Conservation (phyloP, 1,140 invertebrate genomes). For the Pantala flavescens region DNA sequence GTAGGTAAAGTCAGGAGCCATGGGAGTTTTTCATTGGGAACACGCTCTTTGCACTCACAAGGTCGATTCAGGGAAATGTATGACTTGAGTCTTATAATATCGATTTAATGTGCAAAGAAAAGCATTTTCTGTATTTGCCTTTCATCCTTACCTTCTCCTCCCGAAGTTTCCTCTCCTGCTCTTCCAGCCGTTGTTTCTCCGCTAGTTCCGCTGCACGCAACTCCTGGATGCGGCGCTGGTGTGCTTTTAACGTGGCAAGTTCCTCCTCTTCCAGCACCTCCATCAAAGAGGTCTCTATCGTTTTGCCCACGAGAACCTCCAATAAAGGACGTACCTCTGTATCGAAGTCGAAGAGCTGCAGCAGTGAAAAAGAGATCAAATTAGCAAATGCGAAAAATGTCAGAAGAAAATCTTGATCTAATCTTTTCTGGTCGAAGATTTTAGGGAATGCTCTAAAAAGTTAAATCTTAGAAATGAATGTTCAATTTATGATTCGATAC, state of each 20-base stretch:
- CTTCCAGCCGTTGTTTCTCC: slow-evolving; percentile 60
- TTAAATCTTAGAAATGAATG: too few relatives aligned
- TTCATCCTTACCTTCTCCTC: slow-evolving; percentile 48
- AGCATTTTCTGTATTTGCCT: slow-evolving; percentile 32
- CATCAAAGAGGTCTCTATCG: slow-evolving; percentile 72
- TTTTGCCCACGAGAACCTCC: slow-evolving; percentile 77
- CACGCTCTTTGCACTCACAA: too few relatives aligned
- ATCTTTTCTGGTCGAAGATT: too few relatives aligned
- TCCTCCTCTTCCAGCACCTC: slow-evolving; percentile 75
- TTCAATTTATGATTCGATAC: too few relatives aligned
- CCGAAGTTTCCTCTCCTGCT: slow-evolving; percentile 53
- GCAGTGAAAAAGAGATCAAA: slow-evolving; percentile 13
- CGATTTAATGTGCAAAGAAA: too few relatives aligned
- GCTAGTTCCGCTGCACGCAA: slow-evolving; percentile 62
- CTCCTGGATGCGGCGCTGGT: slow-evolving; percentile 67
- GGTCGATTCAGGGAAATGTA: too few relatives aligned
- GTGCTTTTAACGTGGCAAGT: slow-evolving; percentile 54
- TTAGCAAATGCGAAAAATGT: not conserved
- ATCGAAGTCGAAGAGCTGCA: slow-evolving; percentile 77
- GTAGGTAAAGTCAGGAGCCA: too few relatives aligned
- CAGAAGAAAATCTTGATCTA: too few relatives aligned
- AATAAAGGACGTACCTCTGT: slow-evolving; percentile 76
- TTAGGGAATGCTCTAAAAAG: too few relatives aligned
- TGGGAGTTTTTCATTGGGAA: too few relatives aligned
- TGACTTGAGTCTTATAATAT: too few relatives aligned